Conservation (phyloP, 2,797 vertebrate genomes). For the Tamandua tetradactyla region DNA sequence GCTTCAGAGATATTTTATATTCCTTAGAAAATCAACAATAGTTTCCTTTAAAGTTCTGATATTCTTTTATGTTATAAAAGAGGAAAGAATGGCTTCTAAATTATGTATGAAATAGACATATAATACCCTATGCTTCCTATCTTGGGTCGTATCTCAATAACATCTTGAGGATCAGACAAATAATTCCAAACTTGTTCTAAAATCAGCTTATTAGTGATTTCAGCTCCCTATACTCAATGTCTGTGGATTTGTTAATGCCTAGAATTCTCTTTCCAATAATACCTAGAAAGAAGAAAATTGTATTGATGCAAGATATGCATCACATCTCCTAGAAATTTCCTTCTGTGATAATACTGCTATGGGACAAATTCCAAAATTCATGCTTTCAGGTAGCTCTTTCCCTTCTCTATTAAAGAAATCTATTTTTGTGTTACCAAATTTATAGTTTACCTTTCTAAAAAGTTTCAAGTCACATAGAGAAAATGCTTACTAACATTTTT, state of each 20-base stretch:
- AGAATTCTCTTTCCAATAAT: constrained; percentile 28
- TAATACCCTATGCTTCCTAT: neutral
- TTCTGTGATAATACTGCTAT: neutral
- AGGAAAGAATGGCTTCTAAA: neutral
- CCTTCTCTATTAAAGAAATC: neutral
- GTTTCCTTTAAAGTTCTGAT: neutral
- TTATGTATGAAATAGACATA: neutral
- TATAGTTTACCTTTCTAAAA: neutral
- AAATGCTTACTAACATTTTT: neutral
- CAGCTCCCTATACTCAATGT: neutral
- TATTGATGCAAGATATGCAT: neutral
- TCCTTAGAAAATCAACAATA: neutral
- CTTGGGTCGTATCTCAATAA: neutral
- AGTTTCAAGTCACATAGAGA: neutral
- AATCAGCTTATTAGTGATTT: neutral
- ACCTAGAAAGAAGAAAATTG: neutral
- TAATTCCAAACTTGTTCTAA: neutral
- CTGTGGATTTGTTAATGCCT: neutral
- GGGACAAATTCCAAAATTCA: neutral
- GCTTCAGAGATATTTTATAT: neutral
- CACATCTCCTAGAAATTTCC: neutral
- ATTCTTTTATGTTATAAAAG: neutral
- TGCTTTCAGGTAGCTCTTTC: constrained; percentile 17
- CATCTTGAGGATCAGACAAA: neutral
- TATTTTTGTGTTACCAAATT: neutral